Base-by-base conservation (phyloP, 2,888 invertebrate species). In the Hemistola chrysoprasaria region DNA sequence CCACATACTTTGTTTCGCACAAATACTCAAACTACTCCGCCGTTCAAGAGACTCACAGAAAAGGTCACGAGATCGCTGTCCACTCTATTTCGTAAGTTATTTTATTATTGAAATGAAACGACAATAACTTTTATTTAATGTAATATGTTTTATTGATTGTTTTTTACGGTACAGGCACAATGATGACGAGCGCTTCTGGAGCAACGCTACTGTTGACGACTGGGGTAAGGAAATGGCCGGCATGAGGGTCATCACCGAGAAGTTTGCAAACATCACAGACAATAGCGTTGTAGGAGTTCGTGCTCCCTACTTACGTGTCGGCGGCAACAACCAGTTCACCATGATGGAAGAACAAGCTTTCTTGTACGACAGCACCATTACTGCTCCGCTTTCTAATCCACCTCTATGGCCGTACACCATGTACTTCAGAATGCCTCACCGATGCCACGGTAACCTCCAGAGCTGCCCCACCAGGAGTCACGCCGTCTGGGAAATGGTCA, bases 351-450 rank as follows among this genome's bases (percentile, higher is more conserved):
- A 97, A 78, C 95, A 97, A 76, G 96, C 96, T 6, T 98, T 98
- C 92, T 88, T 96, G 29, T 98, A 98, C 75, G 98, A 98, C 80
- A 97, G 97, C 26, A 97, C 98, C 33, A 97, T 98, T 74, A 97
- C 97, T 0, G 96, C 97, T 1, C 95, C 97, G 0, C 90, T 97
- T 22, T 95, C 95, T 56, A 96, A 97, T 73, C 96, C 96, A 9
- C 97, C 97, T 35, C 92, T 97, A 56, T 98, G 98, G 98, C 98
- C 98, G 1, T 98, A 98, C 91, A 98, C 98, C 41, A 95, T 98
- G 94, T 98, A 98, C 91, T 98, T 97, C 92, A 93, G 96, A 65
- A 97, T 98, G 95, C 97, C 97, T 0, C 97, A 97, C 80, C 92
- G 95, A 46, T 98, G 98, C 70, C 97, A 97, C 74, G 97, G 97